Conservation (phyloP, 1,140 invertebrate genomes). For the Patella vulgata region DNA sequence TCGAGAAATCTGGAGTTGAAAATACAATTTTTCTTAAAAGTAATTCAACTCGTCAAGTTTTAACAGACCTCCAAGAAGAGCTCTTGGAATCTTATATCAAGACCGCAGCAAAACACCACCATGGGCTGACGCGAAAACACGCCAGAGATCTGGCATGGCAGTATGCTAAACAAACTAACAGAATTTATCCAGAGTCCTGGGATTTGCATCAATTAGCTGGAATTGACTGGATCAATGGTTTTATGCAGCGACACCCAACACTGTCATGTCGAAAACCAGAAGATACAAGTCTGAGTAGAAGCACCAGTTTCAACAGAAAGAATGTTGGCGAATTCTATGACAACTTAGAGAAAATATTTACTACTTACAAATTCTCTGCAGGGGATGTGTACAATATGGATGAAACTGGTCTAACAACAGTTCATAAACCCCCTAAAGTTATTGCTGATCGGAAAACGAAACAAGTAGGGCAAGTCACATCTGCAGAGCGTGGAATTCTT, state of each 20-base stretch:
- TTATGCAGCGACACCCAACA: not conserved
- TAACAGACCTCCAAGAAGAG: no score
- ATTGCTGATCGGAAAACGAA: not conserved
- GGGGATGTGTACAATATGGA: conserved; percentile 2
- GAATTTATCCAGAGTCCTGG: not conserved
- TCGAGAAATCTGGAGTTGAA: no score
- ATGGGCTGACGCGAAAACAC: no score
- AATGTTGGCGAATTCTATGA: no score
- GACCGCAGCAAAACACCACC: no score
- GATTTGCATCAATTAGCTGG: not conserved
- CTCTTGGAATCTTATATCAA: no score
- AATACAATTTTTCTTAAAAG: no score
- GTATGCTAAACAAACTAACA: no score
- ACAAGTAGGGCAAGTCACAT: no score
- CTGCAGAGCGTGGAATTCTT: no score
- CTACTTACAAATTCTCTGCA: not conserved
- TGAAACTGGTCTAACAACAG: not conserved
- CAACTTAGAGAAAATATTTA: not conserved
- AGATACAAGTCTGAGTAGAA: not conserved
- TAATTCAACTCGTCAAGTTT: no score
- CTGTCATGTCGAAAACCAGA: not conserved
- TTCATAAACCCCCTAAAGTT: conserved; percentile 4
- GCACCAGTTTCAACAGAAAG: not conserved
- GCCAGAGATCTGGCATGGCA: no score
- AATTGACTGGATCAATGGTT: not conserved